A percentile compares a stretch with the other conserved stretches of the same genome.
These are phyloP conservation scores for Ptilonorhynchus violaceus DNA, from an alignment of 2,113 vertebrate species.

Conservation along the genomic window DNA sequence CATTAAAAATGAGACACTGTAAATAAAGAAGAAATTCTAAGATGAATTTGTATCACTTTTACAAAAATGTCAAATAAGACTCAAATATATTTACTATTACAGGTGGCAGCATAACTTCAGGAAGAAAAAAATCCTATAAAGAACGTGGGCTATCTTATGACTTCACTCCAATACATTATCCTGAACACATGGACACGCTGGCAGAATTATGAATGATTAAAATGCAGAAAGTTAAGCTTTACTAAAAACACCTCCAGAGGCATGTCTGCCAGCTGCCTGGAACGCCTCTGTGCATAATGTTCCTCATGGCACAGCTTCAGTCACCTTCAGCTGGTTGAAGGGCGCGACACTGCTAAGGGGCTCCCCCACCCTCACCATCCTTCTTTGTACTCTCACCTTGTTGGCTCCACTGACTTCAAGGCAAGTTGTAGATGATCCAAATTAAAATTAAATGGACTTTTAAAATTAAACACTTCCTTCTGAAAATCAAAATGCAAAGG, in stretches of 20 bases:
- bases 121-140: neutral
- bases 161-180: neutral
- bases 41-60: neutral
- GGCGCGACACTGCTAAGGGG: neutral
- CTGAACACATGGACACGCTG: neutral
- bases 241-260: neutral
- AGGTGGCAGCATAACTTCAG: neutral
- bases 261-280: neutral
- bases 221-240: neutral
- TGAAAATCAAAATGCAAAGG: neutral
- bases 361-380: neutral
- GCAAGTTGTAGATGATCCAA: neutral
- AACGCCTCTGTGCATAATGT: neutral
- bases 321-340: neutral
- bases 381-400: neutral
- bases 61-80: neutral
- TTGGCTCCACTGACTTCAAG: neutral
- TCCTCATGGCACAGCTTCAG: neutral
- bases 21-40: neutral
- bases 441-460: neutral
- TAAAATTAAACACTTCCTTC: neutral
- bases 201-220: neutral
- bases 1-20: neutral
- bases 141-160: neutral
- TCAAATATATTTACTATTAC: neutral